Conservation (phyloP, 2,797 vertebrate genomes). For the Pelobates cultripes region DNA sequence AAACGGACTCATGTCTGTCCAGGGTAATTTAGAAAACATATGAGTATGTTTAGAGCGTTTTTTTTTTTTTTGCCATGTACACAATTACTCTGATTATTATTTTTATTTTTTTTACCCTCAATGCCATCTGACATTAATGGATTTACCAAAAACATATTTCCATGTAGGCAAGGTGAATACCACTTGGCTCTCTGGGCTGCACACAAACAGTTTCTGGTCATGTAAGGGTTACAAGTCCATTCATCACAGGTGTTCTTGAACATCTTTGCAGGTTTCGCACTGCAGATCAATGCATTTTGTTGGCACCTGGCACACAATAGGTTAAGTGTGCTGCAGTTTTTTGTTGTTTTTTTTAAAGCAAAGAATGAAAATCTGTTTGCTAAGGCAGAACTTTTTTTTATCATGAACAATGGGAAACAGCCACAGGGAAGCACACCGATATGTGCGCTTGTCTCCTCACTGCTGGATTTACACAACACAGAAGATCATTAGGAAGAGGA, state of each 20-base stretch:
- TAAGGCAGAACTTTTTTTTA: conserved; percentile 46
- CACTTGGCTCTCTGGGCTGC: no score
- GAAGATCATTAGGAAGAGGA: conserved; percentile 53
- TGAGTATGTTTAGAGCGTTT: conserved; percentile 32
- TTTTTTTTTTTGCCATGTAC: conserved; percentile 25
- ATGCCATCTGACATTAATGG: conserved; percentile 10
- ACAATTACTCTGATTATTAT: conserved; percentile 41
- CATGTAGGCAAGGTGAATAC: no score
- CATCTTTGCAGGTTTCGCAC: background rate
- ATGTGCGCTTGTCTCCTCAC: conserved; percentile 46
- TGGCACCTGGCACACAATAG: background rate
- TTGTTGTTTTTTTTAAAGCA: conserved; percentile 11
- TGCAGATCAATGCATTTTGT: background rate
- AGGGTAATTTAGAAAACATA: conserved; percentile 66
- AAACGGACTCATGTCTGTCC: conserved; percentile 66
- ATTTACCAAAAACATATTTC: background rate
- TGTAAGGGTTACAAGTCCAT: background rate
- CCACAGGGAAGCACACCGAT: conserved; percentile 51
- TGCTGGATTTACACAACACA: conserved; percentile 56
- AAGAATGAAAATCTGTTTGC: conserved; percentile 45
- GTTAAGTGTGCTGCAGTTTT: conserved; percentile 7
- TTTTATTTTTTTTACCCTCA: no score
- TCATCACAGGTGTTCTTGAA: background rate
- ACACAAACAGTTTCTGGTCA: background rate
- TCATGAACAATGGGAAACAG: conserved; percentile 52